Evolutionary conservation across 2,797 vertebrate genomes (phyloP).

Genomic region (Danio tinwini): DNA sequence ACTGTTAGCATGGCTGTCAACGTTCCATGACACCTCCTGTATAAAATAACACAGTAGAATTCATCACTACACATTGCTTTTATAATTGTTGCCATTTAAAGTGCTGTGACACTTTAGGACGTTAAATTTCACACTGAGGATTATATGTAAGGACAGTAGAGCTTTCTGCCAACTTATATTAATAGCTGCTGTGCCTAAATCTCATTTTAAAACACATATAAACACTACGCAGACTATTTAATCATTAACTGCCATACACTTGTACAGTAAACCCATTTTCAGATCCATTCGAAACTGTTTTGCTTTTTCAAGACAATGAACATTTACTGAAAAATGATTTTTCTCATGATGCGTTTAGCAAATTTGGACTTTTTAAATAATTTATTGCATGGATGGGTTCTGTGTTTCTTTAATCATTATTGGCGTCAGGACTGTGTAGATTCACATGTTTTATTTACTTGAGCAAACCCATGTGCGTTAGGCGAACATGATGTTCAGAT

Average conservation of each 20-base stretch:
- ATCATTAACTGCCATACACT: constrained; percentile 16
- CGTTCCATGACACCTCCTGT: background rate
- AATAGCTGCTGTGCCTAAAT: constrained; percentile 31
- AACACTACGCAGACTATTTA: background rate
- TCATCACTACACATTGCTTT: constrained; percentile 9
- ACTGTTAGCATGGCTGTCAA: background rate
- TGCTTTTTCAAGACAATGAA: background rate
- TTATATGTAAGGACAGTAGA: constrained; percentile 1
- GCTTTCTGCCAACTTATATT: constrained; percentile 13
- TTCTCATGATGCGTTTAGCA: background rate
- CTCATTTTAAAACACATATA: background rate
- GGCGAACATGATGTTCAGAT: constrained; percentile 9
- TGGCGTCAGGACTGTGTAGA: constrained; percentile 9
- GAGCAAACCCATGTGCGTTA: background rate
- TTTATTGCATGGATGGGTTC: constrained; percentile 38
- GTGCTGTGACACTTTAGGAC: constrained; percentile 16
- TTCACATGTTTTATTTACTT: constrained; percentile 18
- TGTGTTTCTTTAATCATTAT: background rate
- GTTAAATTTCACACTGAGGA: background rate
- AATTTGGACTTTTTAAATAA: background rate
- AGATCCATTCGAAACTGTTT: constrained; percentile 1
- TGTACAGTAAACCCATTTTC: constrained; percentile 29
- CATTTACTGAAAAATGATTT: background rate
- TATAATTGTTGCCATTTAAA: constrained; percentile 25
- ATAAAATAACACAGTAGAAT: background rate